Conservation (phyloP, 2,113 vertebrate species). For the Petroica traversi region DNA sequence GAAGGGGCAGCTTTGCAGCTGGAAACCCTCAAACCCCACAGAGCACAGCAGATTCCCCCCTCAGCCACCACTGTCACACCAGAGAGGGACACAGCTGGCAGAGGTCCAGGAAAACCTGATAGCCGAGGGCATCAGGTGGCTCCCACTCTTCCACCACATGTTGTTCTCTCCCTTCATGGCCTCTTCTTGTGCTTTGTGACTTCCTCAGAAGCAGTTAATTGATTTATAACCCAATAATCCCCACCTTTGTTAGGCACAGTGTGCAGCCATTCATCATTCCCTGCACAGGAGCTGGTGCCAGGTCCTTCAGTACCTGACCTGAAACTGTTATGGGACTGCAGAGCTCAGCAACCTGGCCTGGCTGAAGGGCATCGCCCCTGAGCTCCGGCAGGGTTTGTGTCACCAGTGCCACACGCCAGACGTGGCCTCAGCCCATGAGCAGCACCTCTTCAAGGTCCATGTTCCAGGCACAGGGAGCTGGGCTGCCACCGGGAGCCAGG, state of each 20-base stretch:
- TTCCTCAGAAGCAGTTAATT: slow-evolving; percentile 39
- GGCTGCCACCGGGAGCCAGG: background rate
- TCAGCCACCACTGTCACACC: background rate
- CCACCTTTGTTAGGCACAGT: background rate
- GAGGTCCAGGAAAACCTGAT: background rate
- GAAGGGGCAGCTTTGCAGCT: background rate
- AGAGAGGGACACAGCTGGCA: accelerated
- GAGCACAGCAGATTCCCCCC: accelerated
- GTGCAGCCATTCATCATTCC: slow-evolving; percentile 23
- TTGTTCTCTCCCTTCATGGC: background rate
- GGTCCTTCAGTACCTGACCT: slow-evolving; percentile 14
- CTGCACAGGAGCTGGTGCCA: background rate
- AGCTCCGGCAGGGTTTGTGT: background rate
- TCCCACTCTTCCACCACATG: background rate
- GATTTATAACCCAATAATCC: slow-evolving; percentile 55
- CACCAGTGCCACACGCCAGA: background rate
- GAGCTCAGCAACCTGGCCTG: background rate
- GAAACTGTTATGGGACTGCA: background rate
- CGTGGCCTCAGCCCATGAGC: background rate
- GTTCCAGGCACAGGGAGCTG: background rate
- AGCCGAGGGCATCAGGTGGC: background rate
- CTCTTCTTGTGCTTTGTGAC: background rate
- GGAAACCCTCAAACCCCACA: background rate
- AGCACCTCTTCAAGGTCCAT: background rate
- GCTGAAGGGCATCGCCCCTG: background rate